Evolutionary conservation across 2,888 invertebrate species (phyloP).

Genomic region (Encarsia formosa): DNA sequence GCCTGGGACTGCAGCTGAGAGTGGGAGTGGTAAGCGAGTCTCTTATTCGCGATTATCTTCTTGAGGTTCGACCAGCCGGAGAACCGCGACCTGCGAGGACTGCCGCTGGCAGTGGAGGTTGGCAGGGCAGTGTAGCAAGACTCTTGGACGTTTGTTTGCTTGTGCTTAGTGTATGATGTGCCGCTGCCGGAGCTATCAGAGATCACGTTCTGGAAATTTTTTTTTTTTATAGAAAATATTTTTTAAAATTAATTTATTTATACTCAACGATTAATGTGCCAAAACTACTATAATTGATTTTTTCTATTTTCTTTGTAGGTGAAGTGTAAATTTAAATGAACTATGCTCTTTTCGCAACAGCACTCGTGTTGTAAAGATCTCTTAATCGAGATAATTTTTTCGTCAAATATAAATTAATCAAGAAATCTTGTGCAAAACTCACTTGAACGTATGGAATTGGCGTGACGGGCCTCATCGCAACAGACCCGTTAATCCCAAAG

Average conservation of each 20-base stretch:
- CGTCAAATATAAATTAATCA: too few relatives aligned
- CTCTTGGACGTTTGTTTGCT: constrained; percentile 52
- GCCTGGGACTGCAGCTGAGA: constrained; percentile 18
- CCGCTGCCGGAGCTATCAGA: constrained; percentile 40
- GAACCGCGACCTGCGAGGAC: constrained; percentile 41
- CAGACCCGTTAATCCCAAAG: constrained; percentile 19
- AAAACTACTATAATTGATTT: too few relatives aligned
- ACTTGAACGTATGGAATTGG: constrained; percentile 63
- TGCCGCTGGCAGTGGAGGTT: constrained; percentile 26
- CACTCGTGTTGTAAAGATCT: too few relatives aligned
- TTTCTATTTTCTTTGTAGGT: too few relatives aligned
- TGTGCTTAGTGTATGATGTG: constrained; percentile 46
- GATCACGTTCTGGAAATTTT: constrained; percentile 67
- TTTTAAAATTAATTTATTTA: too few relatives aligned
- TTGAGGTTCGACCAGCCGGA: constrained; percentile 55
- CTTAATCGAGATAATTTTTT: not conserved
- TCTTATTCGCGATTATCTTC: constrained; percentile 49
- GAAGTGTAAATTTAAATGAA: too few relatives aligned
- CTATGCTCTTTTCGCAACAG: too few relatives aligned
- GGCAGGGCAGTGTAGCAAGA: constrained; percentile 33
- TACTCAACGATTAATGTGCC: too few relatives aligned
- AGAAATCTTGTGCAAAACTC: not conserved
- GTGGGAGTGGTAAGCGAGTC: constrained; percentile 33
- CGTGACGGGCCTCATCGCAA: constrained; percentile 52
- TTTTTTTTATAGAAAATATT: not conserved